Base-by-base conservation (phyloP, 2,888 invertebrate species). In the Nymphalis urticae region DNA sequence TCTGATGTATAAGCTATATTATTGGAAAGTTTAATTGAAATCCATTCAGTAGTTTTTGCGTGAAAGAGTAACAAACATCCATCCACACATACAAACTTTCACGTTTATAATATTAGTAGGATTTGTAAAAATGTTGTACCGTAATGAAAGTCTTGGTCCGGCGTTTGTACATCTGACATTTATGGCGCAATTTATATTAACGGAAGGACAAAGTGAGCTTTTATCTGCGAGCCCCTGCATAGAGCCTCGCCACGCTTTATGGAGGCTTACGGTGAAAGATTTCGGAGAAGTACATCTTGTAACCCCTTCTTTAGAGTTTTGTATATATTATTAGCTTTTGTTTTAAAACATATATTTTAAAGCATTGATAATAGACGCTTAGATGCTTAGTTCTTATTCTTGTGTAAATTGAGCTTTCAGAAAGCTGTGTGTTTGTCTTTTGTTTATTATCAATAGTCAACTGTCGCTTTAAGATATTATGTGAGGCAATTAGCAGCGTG, bases 161-260 rank as follows among this genome's bases (percentile, higher is more conserved):
- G 50, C 68, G 58, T 56, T 63, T 85, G 84, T 82, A 84, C 83
- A 79, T 84, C 79, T 84, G 87, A 89, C 87, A 83, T 88, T 88
- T 87, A 88, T 86, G 80, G 82, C 78, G 82, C 80, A 82, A 86
- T 87, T 86, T 68, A 67, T 62, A 62, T 62, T 67, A 62, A 62
- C 62, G 21, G 36, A 21, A 36, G 66, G 62, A 56, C 66, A 67
- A 62, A 67, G 66, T 56, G 62, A 24, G 48, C 66, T 62, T 62
- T 67, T 67, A 66, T 66, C 66, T 62, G 66, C 32, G 56, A 32
- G 32, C 56, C n/a, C 8, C 32, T 51, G 54, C 51, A 8, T 10
- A 10, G 21, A 54, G 54, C 54, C 17, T 16, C 66, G 13, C 42
- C 65, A 42, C 66, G 62, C 62, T 67, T 67, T 67, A 61, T 67